Evolutionary conservation across 2,113 vertebrate genomes (phyloP).

Genomic region (Macheiramphus alcinus): DNA sequence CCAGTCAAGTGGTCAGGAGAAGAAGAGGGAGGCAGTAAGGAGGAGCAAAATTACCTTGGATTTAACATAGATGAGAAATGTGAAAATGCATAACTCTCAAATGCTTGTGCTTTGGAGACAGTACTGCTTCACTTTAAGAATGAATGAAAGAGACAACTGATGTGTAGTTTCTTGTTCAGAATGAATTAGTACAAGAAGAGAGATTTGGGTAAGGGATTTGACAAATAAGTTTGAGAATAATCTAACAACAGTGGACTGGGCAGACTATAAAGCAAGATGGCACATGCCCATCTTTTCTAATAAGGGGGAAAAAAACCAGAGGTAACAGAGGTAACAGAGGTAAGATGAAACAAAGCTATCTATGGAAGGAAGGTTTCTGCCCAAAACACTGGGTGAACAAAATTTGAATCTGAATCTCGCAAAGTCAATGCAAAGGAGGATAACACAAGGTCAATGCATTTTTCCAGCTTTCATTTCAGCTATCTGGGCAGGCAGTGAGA

Average conservation of each 20-base stretch:
- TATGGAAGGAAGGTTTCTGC: not conserved
- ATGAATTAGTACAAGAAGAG: not conserved
- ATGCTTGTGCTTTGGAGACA: not conserved
- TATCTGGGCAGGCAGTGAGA: not conserved
- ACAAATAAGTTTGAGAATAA: not conserved
- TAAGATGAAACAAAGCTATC: not conserved
- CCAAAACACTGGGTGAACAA: not conserved
- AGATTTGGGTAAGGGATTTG: not conserved
- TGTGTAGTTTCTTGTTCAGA: not conserved
- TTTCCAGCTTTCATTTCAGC: slow-evolving; percentile 13
- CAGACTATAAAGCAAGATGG: not conserved
- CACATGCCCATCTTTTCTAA: not conserved
- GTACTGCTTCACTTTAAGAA: not conserved
- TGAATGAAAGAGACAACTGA: slow-evolving; percentile 9
- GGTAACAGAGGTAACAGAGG: not conserved
- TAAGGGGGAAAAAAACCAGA: no score
- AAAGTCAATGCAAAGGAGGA: not conserved
- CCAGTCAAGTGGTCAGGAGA: not conserved
- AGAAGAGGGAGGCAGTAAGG: not conserved
- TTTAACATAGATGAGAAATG: slow-evolving; percentile 24
- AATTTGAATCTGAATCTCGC: not conserved
- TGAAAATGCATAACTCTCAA: not conserved
- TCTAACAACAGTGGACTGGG: not conserved
- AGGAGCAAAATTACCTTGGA: not conserved
- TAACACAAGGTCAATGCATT: not conserved